Evolutionary conservation across 2,113 vertebrate genomes (phyloP), one percentile per base, ranked within the genome.

Genomic region (Cavia aperea): DNA sequence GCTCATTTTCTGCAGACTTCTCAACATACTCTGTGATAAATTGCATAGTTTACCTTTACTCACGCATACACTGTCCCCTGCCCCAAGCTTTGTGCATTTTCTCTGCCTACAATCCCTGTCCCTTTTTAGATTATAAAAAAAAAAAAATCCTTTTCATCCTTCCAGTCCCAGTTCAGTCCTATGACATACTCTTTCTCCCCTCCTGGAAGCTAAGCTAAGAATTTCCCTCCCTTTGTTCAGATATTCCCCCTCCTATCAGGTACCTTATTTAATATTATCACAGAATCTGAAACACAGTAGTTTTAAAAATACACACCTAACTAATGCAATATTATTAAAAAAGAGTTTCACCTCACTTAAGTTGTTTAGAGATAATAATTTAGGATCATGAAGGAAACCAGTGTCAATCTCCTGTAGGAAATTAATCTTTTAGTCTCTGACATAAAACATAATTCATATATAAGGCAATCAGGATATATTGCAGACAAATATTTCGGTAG

Each of bases 401-500:
- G 6, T 70, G 1, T 68, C 73, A 86, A 90, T 65, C n/a, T 81
- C 81, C 39, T 39, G 83, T 43, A 72, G 58, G 23, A 78, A 79
- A 65, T 36, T 58, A 87, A 90, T n/a, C 49, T 43, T 12, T 46
- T 90, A 16, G 15, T 19, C 43, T 66, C 49, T 72, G 1, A 43
- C 92, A 92, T 88, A 72, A 73, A 95, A 68, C 83, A 43, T 70
- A 60, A 89, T 63, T 93, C 62, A 79, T 39, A 39, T 29, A 46
- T n/a, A 87, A 88, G 11, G 23, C 2, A 8, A 81, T 81, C 51
- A 77, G 36, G 13, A 33, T 24, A 5, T 21, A 49, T 46, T 19
- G 5, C 14, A 82, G 60, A 75, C 26, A 68, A 81, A 54, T 60
- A 85, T 33, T 91, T 92, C 68, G 56, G 49, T 19, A 72, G 77